phyloP scores from a whole-genome alignment of 2,888 invertebrate species.

The Taenaris catops region DNA sequence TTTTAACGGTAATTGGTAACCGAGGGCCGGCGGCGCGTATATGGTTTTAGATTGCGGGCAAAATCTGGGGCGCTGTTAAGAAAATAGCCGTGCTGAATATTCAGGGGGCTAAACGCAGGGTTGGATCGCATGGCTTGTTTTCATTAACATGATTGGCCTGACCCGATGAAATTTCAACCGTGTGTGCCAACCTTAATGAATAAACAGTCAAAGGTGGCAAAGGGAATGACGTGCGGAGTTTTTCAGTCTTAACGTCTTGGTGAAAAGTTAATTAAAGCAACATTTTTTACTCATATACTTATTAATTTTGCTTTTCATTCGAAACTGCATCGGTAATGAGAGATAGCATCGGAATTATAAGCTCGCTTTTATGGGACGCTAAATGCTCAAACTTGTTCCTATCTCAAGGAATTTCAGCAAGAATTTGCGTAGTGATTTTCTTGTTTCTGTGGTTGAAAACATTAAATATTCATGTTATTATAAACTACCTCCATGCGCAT shows the following conservation, averaged over 20 bases:
- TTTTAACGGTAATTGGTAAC: slow-evolving; percentile 27
- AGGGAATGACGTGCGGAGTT: neutral
- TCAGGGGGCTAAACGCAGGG: slow-evolving; percentile 42
- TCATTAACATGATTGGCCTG: slow-evolving; percentile 75
- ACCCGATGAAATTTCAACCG: slow-evolving; percentile 52
- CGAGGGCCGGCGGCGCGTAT: slow-evolving; percentile 33
- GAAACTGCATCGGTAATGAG: too few relatives aligned
- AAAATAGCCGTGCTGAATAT: slow-evolving; percentile 69
- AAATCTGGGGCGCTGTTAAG: slow-evolving; percentile 63
- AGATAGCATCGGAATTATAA: too few relatives aligned
- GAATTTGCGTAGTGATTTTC: too few relatives aligned
- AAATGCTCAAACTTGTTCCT: too few relatives aligned
- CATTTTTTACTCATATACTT: too few relatives aligned
- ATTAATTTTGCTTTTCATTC: too few relatives aligned
- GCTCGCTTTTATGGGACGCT: too few relatives aligned
- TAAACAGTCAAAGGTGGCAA: slow-evolving; percentile 17
- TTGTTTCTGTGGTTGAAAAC: too few relatives aligned
- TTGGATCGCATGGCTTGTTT: slow-evolving; percentile 62
- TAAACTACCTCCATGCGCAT: too few relatives aligned
- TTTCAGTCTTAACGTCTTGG: neutral
- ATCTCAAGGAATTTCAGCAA: too few relatives aligned
- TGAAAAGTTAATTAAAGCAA: too few relatives aligned
- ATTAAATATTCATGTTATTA: too few relatives aligned
- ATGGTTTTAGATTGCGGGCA: slow-evolving; percentile 50
- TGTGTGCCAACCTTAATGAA: slow-evolving; percentile 21